Evolutionary conservation across 2,888 invertebrate genomes (phyloP).

Genomic region (Erpobdella octoculata): DNA sequence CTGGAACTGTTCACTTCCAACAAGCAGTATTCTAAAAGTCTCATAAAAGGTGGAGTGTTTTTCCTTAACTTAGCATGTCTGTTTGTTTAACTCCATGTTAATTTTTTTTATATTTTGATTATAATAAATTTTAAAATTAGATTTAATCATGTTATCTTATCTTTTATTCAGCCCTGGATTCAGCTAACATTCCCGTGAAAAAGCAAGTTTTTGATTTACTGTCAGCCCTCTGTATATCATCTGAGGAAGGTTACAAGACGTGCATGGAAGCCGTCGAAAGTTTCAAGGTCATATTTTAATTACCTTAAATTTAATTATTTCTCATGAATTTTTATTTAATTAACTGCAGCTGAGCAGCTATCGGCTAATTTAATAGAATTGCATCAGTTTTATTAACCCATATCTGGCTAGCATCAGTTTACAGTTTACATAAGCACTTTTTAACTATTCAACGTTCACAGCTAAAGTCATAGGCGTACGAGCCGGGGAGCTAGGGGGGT

Average conservation of each 20-base stretch:
- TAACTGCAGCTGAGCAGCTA: background rate
- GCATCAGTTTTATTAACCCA: background rate
- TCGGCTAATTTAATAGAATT: background rate
- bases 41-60: slow-evolving; percentile 62
- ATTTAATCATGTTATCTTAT: slow-evolving; percentile 6
- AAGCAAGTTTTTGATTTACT: slow-evolving; percentile 92
- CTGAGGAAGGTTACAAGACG: slow-evolving; percentile 60
- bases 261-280: slow-evolving; percentile 72
- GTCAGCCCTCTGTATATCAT: slow-evolving; percentile 87
- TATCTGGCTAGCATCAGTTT: too few species aligned
- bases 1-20: slow-evolving; percentile 89
- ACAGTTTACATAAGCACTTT: too few species aligned
- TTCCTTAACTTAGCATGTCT: background rate
- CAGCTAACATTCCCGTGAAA: slow-evolving; percentile 80
- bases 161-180: slow-evolving; percentile 68
- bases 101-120: background rate
- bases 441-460: too few species aligned
- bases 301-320: background rate
- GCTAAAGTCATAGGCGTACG: too few species aligned
- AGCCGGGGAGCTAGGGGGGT: too few species aligned
- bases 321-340: background rate
- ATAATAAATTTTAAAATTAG: background rate
- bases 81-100: background rate
- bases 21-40: slow-evolving; percentile 79
- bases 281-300: slow-evolving; percentile 66